phyloP scores from a whole-genome alignment of 2,888 invertebrate genomes.

The Monochamus alternatus region DNA sequence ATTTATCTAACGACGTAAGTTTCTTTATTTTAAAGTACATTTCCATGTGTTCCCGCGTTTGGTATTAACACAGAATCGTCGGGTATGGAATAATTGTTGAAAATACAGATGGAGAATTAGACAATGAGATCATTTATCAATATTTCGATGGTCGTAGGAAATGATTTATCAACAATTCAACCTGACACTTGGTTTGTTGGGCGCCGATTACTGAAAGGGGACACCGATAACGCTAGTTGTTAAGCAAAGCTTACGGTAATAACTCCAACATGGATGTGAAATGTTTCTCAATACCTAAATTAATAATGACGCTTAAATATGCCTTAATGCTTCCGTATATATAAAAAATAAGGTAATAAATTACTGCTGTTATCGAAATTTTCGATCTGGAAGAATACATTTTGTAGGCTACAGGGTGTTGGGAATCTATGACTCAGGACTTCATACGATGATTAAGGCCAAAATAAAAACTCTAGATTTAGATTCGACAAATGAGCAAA shows the following conservation, averaged over 20 bases:
- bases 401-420: not conserved
- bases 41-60: not conserved
- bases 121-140: conserved; percentile 32
- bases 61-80: not conserved
- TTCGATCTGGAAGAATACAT: not conserved
- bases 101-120: not conserved
- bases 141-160: conserved; percentile 20
- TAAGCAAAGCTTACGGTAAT: too few species aligned
- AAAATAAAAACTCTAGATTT: too few species aligned
- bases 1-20: too few species aligned
- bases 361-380: not conserved
- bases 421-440: too few species aligned
- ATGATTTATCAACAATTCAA: conserved; percentile 18
- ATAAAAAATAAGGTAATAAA: too few species aligned
- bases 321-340: too few species aligned
- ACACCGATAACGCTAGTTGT: not conserved
- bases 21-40: too few species aligned
- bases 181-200: conserved; percentile 11
- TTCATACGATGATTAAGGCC: too few species aligned
- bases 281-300: too few species aligned
- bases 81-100: not conserved
- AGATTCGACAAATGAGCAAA: too few species aligned
- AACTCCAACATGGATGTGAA: too few species aligned
- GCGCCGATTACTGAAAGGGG: conserved; percentile 14
- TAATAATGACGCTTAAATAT: too few species aligned